Evolutionary conservation across 2,888 invertebrate species (phyloP), one percentile per base, ranked within the genome.

Genomic region (Ormyrus labotus): DNA sequence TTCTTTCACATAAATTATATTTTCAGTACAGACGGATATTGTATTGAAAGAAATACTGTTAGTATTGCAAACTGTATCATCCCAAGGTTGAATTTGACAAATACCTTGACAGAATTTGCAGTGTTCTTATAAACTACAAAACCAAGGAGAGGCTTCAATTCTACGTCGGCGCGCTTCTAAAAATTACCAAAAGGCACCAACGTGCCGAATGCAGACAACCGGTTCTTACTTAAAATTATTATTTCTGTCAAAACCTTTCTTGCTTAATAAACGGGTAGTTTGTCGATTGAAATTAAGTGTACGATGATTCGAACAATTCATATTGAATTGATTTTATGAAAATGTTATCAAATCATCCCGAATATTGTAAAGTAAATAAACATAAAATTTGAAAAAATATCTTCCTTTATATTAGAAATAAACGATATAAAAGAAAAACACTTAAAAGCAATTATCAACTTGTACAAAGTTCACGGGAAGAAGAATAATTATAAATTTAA

Each of bases 121-220:
- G 10, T 45, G 47, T 50, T 69, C 58, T 73, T 69, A 73, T 7
- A 73, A 73, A 58, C 63, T 79, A 73, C 47, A 58, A 63, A 73
- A 74, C 45, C 57, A 78, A 57, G 19, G 67, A 78, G 58, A 65
- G 64, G 70, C 34, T 64, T 65, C 13, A 19, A 78, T 53, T 58
- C 7, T 51, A 65, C 53, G 13, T 60, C 6, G 48, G 34, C 69
- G 78, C 74, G 67, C 64, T 78, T 50, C 19, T 61, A 64, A 72
- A n/a, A 63, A 60, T 80, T 67, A 55, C 53, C 67, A 76, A 57
- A 47, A 64, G 4, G 53, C 8, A 34, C 47, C 8, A 51, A 61
- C 51, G 11, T 34, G 19, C 9, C 47, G 13, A 73, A 11, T 11
- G 19, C 19, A 60, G 51, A 61, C 47, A 61, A 61, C 47, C 68